A percentile compares a stretch with the other conserved stretches of the same genome.
Evolutionary conservation across 2,113 vertebrate genomes (phyloP).

Genomic region (Hippoglossus stenolepis): DNA sequence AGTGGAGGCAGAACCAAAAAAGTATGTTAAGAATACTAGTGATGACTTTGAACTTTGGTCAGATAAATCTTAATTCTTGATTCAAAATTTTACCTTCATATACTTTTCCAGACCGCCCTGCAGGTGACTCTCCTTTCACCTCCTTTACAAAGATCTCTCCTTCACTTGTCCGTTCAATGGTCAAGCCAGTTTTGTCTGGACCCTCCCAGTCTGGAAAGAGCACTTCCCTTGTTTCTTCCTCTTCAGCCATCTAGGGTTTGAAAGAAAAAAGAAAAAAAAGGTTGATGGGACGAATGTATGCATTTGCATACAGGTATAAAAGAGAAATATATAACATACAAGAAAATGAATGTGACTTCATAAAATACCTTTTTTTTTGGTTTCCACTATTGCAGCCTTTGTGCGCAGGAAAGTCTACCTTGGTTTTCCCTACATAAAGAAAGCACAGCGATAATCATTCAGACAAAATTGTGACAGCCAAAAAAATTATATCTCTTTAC

Average conservation of each 20-base stretch:
- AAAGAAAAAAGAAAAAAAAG: not conserved
- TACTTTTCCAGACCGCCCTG: conserved; percentile 89
- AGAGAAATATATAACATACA: conserved; percentile 3
- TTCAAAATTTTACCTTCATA: conserved; percentile 86
- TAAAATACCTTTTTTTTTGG: conserved; percentile 72
- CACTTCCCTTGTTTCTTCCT: conserved; percentile 90
- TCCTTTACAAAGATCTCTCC: conserved; percentile 90
- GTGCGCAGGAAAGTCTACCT: conserved; percentile 54
- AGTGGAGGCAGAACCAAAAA: not conserved
- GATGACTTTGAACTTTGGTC: not conserved
- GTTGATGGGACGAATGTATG: not conserved
- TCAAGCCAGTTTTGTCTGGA: conserved; percentile 90
- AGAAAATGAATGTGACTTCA: not conserved
- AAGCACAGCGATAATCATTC: conserved; percentile 15
- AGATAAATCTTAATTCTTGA: not conserved
- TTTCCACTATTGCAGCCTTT: conserved; percentile 52
- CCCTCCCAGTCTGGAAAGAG: conserved; percentile 93
- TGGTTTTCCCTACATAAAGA: conserved; percentile 67
- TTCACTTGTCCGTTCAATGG: conserved; percentile 87
- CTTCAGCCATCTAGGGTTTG: conserved; percentile 86
- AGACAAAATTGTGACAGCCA: not conserved
- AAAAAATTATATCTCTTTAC: not conserved
- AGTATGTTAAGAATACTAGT: not conserved
- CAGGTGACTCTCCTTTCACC: conserved; percentile 90
- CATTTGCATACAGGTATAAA: not conserved